Evolutionary conservation across 2,888 invertebrate species (phyloP), one percentile per base, ranked within the genome.

Genomic region (Nebria salina): DNA sequence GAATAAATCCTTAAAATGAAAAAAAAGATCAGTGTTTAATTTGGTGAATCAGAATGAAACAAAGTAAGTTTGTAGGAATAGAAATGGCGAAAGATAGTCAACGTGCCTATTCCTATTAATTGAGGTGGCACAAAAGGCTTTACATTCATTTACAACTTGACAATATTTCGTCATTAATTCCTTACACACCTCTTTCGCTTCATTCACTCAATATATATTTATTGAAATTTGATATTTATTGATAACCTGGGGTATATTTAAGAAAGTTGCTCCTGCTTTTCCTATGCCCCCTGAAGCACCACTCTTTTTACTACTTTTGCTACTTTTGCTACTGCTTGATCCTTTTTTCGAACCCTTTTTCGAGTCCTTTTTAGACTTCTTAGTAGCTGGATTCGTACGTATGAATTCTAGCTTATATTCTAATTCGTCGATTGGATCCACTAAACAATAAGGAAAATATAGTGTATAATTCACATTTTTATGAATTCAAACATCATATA

Each of bases 191-290:
- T 20, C 20, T 20, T 20, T 20, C 20, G 20, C 20, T 20, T 20
- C 20, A 20, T 20, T 20, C 20, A 20, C 20, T 20, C 20, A 20
- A 20, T 20, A 20, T 20, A 20, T 20, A 20, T 20, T 20, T 20
- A 20, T 20, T 1, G 20, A 20, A 20, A 20, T 20, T 20, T 20
- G 20, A 20, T 20, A 20, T 20, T 20, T 20, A 20, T 20, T 20
- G 20, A 20, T 20, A 20, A 20, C 85, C 75, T 84, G 81, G 0
- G 86, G 83, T 20, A 88, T 84, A 64, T 86, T 84, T 43, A 87
- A 76, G 25, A 87, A 85, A 8, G 87, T 87, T 5, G 84, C 82
- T 5, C 83, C 65, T 65, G 82, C 82, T 25, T 82, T 11, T 70
- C 73, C 54, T 83, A 73, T 82, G 66, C 77, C 76, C 78, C 83